Evolutionary conservation across 1,140 invertebrate genomes (phyloP).

Genomic region (Bactericera cockerelli): DNA sequence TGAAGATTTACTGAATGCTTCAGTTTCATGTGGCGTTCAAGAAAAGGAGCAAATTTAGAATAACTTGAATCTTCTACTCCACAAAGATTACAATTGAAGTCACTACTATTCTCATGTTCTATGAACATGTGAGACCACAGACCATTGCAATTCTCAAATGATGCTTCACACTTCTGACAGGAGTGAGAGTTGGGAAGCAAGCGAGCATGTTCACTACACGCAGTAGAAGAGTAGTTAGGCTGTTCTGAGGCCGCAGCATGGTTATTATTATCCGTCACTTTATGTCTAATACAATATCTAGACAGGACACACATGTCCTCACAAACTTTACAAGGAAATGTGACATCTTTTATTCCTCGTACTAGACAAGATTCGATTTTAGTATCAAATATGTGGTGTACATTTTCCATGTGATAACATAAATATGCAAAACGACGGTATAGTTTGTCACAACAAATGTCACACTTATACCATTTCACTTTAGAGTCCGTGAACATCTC

Average conservation of each 20-base stretch:
- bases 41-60: background rate
- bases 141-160: background rate
- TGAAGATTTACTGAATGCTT: background rate
- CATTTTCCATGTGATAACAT: background rate
- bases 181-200: background rate
- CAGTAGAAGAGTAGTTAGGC: background rate
- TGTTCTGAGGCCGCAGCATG: background rate
- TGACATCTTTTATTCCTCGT: background rate
- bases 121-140: slow-evolving; percentile 2
- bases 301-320: background rate
- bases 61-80: background rate
- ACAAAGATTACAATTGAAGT: background rate
- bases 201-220: background rate
- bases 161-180: background rate
- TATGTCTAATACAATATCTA: background rate
- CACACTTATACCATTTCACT: background rate
- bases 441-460: background rate
- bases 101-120: background rate
- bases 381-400: background rate
- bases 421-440: background rate
- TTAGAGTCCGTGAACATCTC: too few species aligned
- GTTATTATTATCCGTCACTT: background rate
- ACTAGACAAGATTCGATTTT: background rate
- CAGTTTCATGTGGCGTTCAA: background rate
- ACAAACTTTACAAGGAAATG: background rate